These are phyloP conservation scores for Pollenia amentaria DNA, from an alignment of 2,888 invertebrate genomes.

Conservation along the genomic window DNA sequence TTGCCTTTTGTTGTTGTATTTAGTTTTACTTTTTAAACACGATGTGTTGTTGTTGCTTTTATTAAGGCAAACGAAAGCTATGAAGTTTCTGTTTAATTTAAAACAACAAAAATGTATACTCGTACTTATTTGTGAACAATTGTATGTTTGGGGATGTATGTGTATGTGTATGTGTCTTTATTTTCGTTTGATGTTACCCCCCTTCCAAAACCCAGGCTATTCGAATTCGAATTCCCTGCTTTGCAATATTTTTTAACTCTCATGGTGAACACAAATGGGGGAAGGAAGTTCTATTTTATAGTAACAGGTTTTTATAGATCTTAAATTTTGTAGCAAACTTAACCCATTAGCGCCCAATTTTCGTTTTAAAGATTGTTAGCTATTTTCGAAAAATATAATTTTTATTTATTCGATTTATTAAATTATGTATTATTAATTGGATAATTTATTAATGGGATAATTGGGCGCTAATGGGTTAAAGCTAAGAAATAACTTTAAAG, in stretches of 20 bases:
- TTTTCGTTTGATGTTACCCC: slow-evolving; percentile 60
- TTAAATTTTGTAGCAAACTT: slow-evolving; percentile 16
- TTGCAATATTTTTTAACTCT: slow-evolving; percentile 34
- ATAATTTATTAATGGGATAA: no score
- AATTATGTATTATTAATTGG: no score
- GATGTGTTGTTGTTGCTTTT: slow-evolving; percentile 66
- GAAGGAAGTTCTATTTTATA: slow-evolving; percentile 32
- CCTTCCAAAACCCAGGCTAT: slow-evolving; percentile 39
- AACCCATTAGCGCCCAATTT: no score
- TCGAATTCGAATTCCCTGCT: slow-evolving; percentile 33
- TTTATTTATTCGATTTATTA: no score
- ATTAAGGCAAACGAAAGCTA: slow-evolving; percentile 84
- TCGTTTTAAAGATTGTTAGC: no score
- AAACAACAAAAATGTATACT: slow-evolving; percentile 54
- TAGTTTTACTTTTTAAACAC: slow-evolving; percentile 72
- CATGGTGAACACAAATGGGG: slow-evolving; percentile 29
- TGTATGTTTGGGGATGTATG: slow-evolving; percentile 10
- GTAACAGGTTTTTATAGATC: slow-evolving; percentile 48
- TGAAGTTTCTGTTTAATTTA: slow-evolving; percentile 78
- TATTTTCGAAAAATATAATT: no score
- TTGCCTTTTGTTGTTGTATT: slow-evolving; percentile 52
- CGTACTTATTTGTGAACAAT: slow-evolving; percentile 43
- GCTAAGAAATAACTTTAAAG: no score
- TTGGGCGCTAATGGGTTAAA: no score
- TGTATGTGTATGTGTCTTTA: slow-evolving; percentile 42